Evolutionary conservation across 35 echinoderm and acorn worm species (phyloP).

Genomic region (Ophiothrix spiculata): DNA sequence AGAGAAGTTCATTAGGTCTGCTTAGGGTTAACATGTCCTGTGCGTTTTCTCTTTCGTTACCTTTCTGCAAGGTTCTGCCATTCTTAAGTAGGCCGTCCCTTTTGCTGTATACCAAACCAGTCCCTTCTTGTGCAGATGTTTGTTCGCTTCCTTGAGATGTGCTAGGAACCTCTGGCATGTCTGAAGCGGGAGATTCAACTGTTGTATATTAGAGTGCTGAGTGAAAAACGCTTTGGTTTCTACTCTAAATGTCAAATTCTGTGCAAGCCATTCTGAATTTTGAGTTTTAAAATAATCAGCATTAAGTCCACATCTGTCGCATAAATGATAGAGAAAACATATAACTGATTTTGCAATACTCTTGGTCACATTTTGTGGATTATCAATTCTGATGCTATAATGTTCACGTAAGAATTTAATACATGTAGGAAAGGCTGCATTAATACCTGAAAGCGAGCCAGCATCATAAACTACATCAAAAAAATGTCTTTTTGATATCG

Average conservation of each 20-base stretch:
- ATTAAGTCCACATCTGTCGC: background rate
- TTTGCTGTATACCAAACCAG: background rate
- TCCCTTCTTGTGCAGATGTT: too few relatives aligned
- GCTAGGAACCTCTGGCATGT: background rate
- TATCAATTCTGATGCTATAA: too few relatives aligned
- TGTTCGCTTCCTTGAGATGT: background rate
- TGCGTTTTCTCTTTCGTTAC: slow-evolving; percentile 54
- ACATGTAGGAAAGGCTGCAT: too few relatives aligned
- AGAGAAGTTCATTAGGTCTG: slow-evolving; percentile 7
- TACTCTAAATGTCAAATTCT: background rate
- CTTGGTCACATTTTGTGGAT: too few relatives aligned
- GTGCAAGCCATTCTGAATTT: background rate
- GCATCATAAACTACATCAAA: too few relatives aligned
- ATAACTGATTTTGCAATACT: too few relatives aligned
- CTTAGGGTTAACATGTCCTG: slow-evolving; percentile 32
- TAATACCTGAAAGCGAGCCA: too few relatives aligned
- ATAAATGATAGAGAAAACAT: background rate
- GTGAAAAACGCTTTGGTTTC: background rate
- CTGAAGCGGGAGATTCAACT: background rate
- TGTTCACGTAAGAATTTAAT: too few relatives aligned
- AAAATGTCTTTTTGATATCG: too few relatives aligned
- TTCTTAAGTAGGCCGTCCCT: slow-evolving; percentile 3
- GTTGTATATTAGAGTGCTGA: background rate
- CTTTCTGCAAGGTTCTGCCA: slow-evolving; percentile 39
- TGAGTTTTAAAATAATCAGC: background rate